Evolutionary conservation across 2,113 vertebrate species (phyloP), one percentile per base, ranked within the genome.

Genomic region (Carlito syrichta): DNA sequence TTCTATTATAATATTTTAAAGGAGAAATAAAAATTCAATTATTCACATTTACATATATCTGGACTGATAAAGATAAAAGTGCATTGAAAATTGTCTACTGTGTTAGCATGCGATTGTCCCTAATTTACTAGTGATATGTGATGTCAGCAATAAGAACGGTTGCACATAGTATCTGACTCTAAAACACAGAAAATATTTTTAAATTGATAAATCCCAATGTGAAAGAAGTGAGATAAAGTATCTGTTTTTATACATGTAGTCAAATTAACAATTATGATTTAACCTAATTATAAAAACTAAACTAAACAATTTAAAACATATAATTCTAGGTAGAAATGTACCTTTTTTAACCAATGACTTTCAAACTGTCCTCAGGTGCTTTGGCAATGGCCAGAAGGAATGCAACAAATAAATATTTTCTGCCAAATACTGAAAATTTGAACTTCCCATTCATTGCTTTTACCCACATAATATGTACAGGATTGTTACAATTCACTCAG

Each of bases 1-100:
- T 94, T 14, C 7, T 88, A 43, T 86, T 74, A 48, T 52, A 88
- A 90, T 77, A 91, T 48, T 19, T 91, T 87, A 90, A 84, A 90
- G 38, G 30, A 60, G 38, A 60, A 90, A 95, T 66, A 89, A 91
- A 95, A 87, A 74, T 68, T 11, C 27, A 74, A 52, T 91, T 50
- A 88, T 58, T 84, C 66, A 68, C 10, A 82, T 85, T 95, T 91
- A 79, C 6, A 92, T 88, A 50, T 76, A 63, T 91, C 60, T 68
- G 60, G 71, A 40, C 2, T 93, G 93, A 86, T 52, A 95, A 63
- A 93, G 95, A 88, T 91, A 95, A 96, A 95, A 78, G 56, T 84
- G 19, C 23, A 92, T 73, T 96, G 66, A 79, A 93, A 88, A 92
- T 71, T 95, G 19, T 35, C 56, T 94, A 63, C 52, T 62, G 14